Percentiles rank a stretch among this genome's conserved stretches.
These are phyloP conservation scores for Melanaphis sacchari DNA, from an alignment of 1,140 invertebrate species.

Conservation along the genomic window DNA sequence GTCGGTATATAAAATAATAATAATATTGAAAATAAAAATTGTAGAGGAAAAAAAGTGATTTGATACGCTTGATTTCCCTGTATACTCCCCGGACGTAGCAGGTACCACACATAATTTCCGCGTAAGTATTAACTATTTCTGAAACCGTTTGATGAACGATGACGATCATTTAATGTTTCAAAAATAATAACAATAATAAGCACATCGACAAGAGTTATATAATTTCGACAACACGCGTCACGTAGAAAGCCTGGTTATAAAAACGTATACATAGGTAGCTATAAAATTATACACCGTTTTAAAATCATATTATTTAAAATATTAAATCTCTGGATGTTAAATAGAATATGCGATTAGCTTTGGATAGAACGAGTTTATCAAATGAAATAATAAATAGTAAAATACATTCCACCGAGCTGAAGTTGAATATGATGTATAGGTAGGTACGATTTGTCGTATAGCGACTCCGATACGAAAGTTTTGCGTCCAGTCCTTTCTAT, in stretches of 20 bases:
- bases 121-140: not conserved
- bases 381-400: not conserved
- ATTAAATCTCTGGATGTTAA: not conserved
- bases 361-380: slow-evolving; percentile 1
- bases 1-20: not conserved
- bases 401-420: not conserved
- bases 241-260: not conserved
- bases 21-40: not conserved
- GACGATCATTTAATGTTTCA: not conserved
- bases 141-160: not conserved
- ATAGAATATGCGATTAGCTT: not conserved
- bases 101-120: not conserved
- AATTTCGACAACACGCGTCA: not conserved
- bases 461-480: not conserved
- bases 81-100: not conserved
- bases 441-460: not conserved
- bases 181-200: not conserved
- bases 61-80: not conserved
- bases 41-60: not conserved
- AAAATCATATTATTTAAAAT: not conserved
- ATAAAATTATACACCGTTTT: not conserved
- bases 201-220: not conserved
- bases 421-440: not conserved
- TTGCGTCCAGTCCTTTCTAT: not conserved
- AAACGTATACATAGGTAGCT: not conserved